Percentiles rank a stretch among this genome's conserved stretches.
phyloP scores from a whole-genome alignment of 2,113 vertebrate species.

The Epinephelus moara region DNA sequence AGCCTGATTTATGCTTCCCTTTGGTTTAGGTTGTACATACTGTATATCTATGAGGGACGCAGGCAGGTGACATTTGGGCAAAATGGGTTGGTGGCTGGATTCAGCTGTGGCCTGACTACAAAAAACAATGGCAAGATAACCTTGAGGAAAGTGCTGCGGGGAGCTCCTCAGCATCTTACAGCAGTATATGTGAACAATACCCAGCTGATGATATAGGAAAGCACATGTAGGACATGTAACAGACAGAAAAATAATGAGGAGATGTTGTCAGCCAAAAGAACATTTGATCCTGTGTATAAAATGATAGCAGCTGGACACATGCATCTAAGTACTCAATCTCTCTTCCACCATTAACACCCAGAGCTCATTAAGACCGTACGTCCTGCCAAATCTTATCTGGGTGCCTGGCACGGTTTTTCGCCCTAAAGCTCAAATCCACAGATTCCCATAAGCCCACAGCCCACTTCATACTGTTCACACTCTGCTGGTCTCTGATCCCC shows the following conservation, averaged over 20 bases:
- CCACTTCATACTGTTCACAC: constrained; percentile 51
- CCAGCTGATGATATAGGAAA: not conserved
- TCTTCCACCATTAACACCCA: constrained; percentile 28
- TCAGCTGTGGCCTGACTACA: not conserved
- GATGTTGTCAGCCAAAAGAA: not conserved
- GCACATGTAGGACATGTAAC: not conserved
- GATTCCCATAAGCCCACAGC: constrained; percentile 55
- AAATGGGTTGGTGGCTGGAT: not conserved
- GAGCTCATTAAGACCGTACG: constrained; percentile 51
- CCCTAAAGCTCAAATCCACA: constrained; percentile 46
- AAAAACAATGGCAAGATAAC: not conserved
- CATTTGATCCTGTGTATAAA: not conserved
- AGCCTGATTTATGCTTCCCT: constrained; percentile 31
- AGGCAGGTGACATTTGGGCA: constrained; percentile 5
- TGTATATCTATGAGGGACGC: not conserved
- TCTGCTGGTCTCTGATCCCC: constrained; percentile 55
- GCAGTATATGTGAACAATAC: not conserved
- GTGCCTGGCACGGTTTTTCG: constrained; percentile 20
- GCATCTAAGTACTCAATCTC: constrained; percentile 20
- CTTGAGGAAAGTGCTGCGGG: not conserved
- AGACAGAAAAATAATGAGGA: not conserved
- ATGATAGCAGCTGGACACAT: not conserved
- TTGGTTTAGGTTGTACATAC: constrained; percentile 21
- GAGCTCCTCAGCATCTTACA: not conserved
- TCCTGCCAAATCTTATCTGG: constrained; percentile 51